Evolutionary conservation across 92 coral and sea anemone species (phyloP), one percentile per base, ranked within the genome.

Genomic region (Actinostola sp.): DNA sequence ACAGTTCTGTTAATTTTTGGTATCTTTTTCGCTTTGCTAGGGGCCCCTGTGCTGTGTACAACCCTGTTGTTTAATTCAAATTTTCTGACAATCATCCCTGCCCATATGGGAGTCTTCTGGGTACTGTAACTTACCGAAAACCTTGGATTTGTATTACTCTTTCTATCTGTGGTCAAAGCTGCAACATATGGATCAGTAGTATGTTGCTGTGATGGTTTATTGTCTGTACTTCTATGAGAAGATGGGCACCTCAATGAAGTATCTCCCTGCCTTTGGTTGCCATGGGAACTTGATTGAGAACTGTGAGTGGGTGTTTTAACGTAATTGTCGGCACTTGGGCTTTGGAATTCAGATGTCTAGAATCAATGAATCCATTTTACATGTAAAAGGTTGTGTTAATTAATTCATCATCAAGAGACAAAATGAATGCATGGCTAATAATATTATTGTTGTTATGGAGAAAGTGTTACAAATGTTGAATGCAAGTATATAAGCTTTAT

Each of bases 121-220:
- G 32, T 1, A 31, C 48, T 46, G 46, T 6, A 2, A 61, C 89
- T 67, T 67, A 85, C 89, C 14, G 89, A 56, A 13, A 72, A 73
- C 54, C 89, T 85, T 27, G 75, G 67, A 31, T 72, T 61, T 32
- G 80, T 72, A 31, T 74, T 67, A 42, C 73, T 82, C 36, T 61
- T 67, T 3, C 58, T 79, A 64, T 73, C 81, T 46, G 73, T 78
- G 21, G 80, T 73, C 19, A 79, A 15, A 1, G 85, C 85, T n/a
- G 52, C 74, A 35, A 79, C 62, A 61, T 85, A 85, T 0, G 89
- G 89, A 54, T 85, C 85, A 15, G 3, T 8, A 31, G 34, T 19
- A 5, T 20, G 62, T 20, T 20, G 25, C 36, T 64, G 45, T 33
- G 41, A 2, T 9, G 29, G 38, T 11, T 15, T 49, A 6, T 68